Evolutionary conservation across 1,140 invertebrate species (phyloP).

Genomic region (Gyrodactylus salaris): DNA sequence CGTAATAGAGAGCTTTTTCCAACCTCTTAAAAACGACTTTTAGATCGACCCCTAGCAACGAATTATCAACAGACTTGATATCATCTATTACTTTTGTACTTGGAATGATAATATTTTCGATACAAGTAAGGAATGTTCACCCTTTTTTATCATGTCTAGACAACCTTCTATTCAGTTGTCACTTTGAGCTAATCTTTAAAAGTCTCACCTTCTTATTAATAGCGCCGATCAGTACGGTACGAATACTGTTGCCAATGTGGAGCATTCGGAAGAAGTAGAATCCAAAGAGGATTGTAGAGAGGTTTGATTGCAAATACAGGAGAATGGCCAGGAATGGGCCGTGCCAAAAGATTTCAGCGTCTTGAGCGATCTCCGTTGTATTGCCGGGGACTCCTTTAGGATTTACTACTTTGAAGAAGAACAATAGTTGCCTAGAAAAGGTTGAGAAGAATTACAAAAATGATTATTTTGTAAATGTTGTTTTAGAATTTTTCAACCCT

Average conservation of each 20-base stretch:
- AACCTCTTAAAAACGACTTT: too few relatives aligned
- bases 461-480: background rate
- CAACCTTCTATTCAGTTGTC: too few relatives aligned
- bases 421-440: background rate
- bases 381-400: background rate
- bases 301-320: background rate
- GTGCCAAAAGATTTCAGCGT: background rate
- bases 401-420: background rate
- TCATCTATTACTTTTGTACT: too few relatives aligned
- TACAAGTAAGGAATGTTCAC: too few relatives aligned
- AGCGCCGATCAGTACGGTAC: background rate
- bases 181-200: too few relatives aligned
- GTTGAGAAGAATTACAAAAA: background rate
- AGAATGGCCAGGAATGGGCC: background rate
- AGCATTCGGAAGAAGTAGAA: background rate
- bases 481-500: too few relatives aligned
- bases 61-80: too few relatives aligned
- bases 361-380: background rate
- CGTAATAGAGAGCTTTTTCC: too few relatives aligned
- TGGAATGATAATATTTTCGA: too few relatives aligned
- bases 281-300: background rate
- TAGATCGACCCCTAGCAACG: too few relatives aligned
- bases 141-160: too few relatives aligned
- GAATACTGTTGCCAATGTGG: background rate
- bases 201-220: background rate